Base-by-base conservation (phyloP, 2,888 invertebrate species). In the Syrista parreyssii region DNA sequence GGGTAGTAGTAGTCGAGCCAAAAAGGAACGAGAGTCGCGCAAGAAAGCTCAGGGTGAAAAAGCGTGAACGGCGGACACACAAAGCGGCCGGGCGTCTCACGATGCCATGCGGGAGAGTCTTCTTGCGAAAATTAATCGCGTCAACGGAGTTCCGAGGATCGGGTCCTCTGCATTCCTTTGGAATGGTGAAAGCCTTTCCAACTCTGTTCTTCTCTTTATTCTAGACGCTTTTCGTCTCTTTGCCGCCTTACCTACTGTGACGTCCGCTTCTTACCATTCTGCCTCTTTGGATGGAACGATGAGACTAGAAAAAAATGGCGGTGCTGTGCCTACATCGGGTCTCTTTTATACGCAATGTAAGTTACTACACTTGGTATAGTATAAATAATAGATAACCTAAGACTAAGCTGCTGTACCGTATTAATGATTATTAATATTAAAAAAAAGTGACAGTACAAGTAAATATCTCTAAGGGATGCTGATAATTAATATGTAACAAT, bases 61-160 rank as follows among this genome's bases (percentile, higher is more conserved):
- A 83, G 79, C 76, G 77, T 79, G 79, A 79, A 80, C 82, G 79
- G 81, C 78, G 78, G 79, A 73, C 75, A 55, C 55, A 80, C 81
- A 83, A 82, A 82, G 83, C 55, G 82, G 68, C 75, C 77, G 73
- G 77, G 77, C 78, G 78, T 72, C 76, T 71, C 71, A 32, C 71
- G 71, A 71, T 31, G 74, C 79, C 76, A 79, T 80, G 79, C 73
- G 79, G 76, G 78, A 81, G 82, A 82, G 82, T 83, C 80, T 83
- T 82, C 83, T 82, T 81, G 81, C 76, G 82, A 82, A 83, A 85
- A 84, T 85, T 82, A 84, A 84, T 84, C 82, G 84, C 82, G 80
- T 82, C 80, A 80, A 78, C 83, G 55, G 55, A 79, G 79, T 83
- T 86, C 84, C 81, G 77, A 81, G 84, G 82, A 82, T 80, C 36